phyloP scores from a whole-genome alignment of 2,797 vertebrate genomes.

The Enteromius radiatus region DNA sequence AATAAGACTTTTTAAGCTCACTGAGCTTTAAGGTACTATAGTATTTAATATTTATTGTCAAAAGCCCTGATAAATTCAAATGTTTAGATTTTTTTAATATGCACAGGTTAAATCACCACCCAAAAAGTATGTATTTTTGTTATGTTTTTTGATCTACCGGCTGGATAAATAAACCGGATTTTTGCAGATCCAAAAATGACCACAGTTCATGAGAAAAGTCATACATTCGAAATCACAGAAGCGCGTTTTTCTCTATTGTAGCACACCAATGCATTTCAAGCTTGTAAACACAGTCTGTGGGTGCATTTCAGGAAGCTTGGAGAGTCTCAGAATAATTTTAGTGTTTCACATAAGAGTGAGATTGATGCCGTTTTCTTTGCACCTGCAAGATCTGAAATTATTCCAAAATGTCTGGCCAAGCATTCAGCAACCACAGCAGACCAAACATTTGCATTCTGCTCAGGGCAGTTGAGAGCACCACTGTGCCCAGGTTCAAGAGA shows the following conservation, averaged over 20 bases:
- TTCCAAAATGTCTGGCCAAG: conserved; percentile 66
- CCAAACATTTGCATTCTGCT: conserved; percentile 74
- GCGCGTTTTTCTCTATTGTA: neutral
- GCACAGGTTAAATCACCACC: neutral
- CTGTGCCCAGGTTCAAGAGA: conserved; percentile 56
- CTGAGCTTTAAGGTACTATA: neutral
- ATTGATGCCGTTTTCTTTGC: conserved; percentile 60
- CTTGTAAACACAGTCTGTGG: neutral
- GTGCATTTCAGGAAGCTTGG: neutral
- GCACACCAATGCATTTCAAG: neutral
- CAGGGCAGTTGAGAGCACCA: conserved; percentile 53
- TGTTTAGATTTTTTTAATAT: neutral
- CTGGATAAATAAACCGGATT: neutral
- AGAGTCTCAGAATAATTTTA: neutral
- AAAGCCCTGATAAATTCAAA: neutral
- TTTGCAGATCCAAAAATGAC: neutral
- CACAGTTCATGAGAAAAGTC: neutral
- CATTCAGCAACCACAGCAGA: conserved; percentile 61
- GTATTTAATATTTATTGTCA: too few species aligned
- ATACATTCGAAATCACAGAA: neutral
- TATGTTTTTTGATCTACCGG: neutral
- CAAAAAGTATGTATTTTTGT: neutral
- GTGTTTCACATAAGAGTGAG: conserved; percentile 10
- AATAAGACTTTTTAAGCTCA: neutral
- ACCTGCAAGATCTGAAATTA: conserved; percentile 74